Conservation (phyloP, 2,113 vertebrate species). For the Corythaixoides concolor region DNA sequence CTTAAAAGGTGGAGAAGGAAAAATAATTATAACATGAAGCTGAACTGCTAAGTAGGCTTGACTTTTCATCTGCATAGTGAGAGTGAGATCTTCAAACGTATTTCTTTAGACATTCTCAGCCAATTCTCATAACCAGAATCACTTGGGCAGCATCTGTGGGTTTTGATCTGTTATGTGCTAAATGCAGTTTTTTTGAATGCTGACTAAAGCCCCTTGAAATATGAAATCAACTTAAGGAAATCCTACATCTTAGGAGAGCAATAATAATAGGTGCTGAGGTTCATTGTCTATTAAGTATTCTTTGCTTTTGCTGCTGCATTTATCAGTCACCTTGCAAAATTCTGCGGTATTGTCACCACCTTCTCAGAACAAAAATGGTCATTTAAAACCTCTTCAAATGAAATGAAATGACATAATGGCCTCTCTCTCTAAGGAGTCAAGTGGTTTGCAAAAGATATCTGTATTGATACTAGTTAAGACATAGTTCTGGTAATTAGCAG, state of each 20-base stretch:
- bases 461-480: background rate
- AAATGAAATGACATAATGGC: background rate
- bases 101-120: background rate
- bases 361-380: background rate
- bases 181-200: background rate
- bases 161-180: background rate
- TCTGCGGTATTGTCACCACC: background rate
- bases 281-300: background rate
- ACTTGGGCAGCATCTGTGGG: background rate
- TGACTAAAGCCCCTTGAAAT: slow-evolving; percentile 1
- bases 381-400: background rate
- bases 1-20: background rate
- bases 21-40: background rate
- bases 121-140: background rate
- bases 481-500: background rate
- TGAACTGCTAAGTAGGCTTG: background rate
- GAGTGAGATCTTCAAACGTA: background rate
- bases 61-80: background rate
- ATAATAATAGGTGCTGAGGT: background rate
- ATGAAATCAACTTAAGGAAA: background rate
- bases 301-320: background rate
- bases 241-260: background rate
- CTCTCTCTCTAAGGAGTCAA: background rate
- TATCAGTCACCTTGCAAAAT: background rate
- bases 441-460: background rate